Evolutionary conservation across 2,797 vertebrate species (phyloP).

Genomic region (Macropus fuliginosus): DNA sequence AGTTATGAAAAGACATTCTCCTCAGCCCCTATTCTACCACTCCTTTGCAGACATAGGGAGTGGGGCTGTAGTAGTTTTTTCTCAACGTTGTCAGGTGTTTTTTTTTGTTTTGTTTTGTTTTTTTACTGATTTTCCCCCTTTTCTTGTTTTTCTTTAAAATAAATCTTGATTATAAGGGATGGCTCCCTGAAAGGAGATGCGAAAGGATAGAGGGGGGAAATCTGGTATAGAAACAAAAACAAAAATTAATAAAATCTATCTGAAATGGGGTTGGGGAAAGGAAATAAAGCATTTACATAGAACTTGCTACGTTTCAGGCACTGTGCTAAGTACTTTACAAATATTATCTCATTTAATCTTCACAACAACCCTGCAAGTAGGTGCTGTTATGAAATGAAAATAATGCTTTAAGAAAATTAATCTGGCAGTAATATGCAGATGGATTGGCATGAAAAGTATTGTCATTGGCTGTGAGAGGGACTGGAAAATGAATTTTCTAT

Average conservation of each 20-base stretch:
- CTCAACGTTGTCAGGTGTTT: not conserved
- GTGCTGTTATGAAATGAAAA: not conserved
- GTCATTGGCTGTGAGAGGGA: not conserved
- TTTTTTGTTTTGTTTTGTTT: not conserved
- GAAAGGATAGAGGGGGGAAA: not conserved
- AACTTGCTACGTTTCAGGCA: not conserved
- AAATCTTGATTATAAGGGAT: not conserved
- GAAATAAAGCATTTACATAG: not conserved
- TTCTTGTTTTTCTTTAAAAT: not conserved
- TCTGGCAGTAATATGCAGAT: not conserved
- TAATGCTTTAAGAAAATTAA: not conserved
- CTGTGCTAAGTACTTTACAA: not conserved
- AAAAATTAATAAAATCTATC: not conserved
- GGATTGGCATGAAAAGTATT: not conserved
- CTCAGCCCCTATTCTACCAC: not conserved
- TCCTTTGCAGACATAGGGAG: not conserved
- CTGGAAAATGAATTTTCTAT: not conserved
- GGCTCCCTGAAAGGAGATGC: not conserved
- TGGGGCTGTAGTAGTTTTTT: not conserved
- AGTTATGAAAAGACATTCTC: not conserved
- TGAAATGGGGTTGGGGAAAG: not conserved
- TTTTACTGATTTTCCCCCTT: not conserved
- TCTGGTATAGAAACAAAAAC: not conserved
- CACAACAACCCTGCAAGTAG: not conserved
- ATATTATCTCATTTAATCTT: not conserved